phyloP scores from a whole-genome alignment of 2,797 vertebrate species.

The Threskiornis aethiopicus region DNA sequence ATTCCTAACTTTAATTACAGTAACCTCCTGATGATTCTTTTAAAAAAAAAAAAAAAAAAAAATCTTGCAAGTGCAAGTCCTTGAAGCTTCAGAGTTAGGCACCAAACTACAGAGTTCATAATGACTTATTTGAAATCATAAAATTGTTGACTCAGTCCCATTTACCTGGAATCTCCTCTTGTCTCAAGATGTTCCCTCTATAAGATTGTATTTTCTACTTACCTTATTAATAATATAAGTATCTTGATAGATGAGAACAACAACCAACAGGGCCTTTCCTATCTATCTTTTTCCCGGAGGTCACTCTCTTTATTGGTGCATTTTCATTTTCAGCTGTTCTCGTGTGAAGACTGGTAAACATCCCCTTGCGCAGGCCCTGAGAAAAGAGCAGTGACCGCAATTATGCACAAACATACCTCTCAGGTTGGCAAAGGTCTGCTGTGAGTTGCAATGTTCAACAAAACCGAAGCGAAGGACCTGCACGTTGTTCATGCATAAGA shows the following conservation, averaged over 20 bases:
- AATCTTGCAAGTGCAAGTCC: neutral
- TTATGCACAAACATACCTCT: neutral
- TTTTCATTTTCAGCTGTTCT: neutral
- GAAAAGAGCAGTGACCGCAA: neutral
- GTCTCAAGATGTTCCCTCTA: rapidly evolving
- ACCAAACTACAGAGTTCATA: neutral
- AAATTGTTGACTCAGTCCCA: neutral
- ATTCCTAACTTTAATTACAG: neutral
- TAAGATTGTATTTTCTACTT: neutral
- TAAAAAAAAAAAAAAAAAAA: neutral
- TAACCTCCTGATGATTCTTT: neutral
- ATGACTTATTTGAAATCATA: neutral
- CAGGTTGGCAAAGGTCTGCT: neutral
- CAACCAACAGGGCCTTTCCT: neutral
- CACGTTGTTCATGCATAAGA: neutral
- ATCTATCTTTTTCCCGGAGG: neutral
- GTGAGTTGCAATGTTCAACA: neutral
- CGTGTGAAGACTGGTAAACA: neutral
- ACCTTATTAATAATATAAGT: neutral
- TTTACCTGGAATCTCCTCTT: neutral
- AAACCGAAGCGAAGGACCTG: rapidly evolving
- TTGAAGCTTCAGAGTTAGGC: neutral
- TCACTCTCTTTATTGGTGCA: neutral
- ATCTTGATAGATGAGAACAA: neutral
- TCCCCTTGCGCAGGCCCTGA: neutral